These are phyloP conservation scores for Sphyrna mokarran DNA, from an alignment of 2,113 vertebrate species.

Conservation along the genomic window DNA sequence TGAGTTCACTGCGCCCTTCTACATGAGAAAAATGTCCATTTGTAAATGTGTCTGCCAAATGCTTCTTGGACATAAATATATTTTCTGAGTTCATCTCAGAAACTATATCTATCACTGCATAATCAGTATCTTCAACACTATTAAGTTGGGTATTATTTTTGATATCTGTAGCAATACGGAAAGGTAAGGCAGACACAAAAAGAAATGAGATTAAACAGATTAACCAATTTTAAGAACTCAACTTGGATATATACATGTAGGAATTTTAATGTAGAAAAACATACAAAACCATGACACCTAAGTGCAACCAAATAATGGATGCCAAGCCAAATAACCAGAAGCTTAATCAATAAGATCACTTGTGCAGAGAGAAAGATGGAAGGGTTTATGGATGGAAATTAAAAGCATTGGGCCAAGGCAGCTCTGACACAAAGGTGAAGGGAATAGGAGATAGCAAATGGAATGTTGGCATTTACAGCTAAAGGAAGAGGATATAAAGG, in stretches of 20 bases:
- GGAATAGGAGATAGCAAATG: background rate
- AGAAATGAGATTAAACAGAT: background rate
- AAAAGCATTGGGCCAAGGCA: background rate
- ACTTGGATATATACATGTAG: background rate
- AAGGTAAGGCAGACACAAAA: background rate
- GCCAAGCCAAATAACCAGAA: background rate
- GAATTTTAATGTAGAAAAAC: background rate
- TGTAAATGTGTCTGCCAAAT: background rate
- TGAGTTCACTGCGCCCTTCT: background rate
- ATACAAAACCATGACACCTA: background rate
- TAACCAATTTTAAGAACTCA: background rate
- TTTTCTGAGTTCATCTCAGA: background rate
- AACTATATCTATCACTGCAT: background rate
- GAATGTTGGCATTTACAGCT: too few relatives aligned
- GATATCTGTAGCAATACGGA: background rate
- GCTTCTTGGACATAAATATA: conserved; percentile 14
- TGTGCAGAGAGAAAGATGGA: background rate
- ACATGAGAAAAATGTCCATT: background rate
- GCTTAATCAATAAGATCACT: background rate
- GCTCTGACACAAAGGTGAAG: background rate
- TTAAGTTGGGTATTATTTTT: conserved; percentile 12
- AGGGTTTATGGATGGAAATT: background rate
- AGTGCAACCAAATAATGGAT: background rate
- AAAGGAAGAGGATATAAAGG: too few relatives aligned
- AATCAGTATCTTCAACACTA: conserved; percentile 27